Evolutionary conservation across 2,797 vertebrate species (phyloP).

Genomic region (Hapalemur alaotrensis): DNA sequence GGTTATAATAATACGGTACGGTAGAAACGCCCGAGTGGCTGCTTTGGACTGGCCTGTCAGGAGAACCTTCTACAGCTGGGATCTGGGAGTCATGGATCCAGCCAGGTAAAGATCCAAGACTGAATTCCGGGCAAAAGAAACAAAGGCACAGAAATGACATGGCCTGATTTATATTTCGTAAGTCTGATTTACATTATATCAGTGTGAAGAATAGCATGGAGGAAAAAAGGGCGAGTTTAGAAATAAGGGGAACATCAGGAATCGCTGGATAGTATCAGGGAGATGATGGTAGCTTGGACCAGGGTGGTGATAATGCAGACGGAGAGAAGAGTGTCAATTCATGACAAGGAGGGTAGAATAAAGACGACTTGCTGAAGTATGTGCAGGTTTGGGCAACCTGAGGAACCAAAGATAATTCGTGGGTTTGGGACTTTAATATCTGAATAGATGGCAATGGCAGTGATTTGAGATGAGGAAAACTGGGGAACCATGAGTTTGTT

Average conservation of each 20-base stretch:
- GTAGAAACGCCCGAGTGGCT: neutral
- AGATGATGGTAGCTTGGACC: neutral
- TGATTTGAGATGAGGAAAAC: neutral
- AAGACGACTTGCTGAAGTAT: neutral
- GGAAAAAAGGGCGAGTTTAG: neutral
- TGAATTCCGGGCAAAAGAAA: neutral
- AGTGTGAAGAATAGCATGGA: neutral
- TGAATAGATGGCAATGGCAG: neutral
- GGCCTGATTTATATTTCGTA: neutral
- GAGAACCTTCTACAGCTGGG: neutral
- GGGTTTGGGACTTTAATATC: neutral
- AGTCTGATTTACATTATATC: neutral
- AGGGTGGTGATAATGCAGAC: neutral
- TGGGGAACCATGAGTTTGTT: neutral
- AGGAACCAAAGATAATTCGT: neutral
- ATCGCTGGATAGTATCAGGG: neutral
- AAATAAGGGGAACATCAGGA: neutral
- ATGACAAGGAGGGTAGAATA: neutral
- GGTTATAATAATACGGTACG: neutral
- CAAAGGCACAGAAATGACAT: neutral
- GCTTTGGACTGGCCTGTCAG: neutral
- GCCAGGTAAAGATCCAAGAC: neutral
- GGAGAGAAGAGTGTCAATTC: neutral
- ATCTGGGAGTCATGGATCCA: neutral
- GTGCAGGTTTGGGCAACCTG: neutral